These are phyloP conservation scores for Drosophila mimica DNA, from an alignment of 2,888 invertebrate genomes.

Conservation along the genomic window DNA sequence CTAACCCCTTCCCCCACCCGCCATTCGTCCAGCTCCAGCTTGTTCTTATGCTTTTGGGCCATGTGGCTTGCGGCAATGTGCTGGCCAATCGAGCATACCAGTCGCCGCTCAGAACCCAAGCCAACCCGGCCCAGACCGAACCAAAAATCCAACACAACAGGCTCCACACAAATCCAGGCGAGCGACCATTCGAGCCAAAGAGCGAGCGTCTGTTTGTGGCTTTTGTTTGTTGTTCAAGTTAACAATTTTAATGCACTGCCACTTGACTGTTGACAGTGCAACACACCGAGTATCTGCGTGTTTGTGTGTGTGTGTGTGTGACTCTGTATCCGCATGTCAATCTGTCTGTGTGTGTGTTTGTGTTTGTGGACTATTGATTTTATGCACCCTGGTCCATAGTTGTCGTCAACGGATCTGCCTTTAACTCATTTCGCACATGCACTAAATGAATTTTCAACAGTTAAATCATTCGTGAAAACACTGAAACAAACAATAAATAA, in stretches of 20 bases:
- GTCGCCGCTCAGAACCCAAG: slow-evolving; percentile 10
- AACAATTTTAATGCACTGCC: slow-evolving; percentile 82
- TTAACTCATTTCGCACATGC: slow-evolving; percentile 56
- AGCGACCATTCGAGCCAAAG: slow-evolving; percentile 14
- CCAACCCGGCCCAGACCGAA: slow-evolving; percentile 5
- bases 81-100: slow-evolving; percentile 48
- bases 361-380: slow-evolving; percentile 67
- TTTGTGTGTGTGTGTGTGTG: slow-evolving; percentile 10
- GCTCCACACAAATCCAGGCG: slow-evolving; percentile 9
- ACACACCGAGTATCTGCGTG: slow-evolving; percentile 37
- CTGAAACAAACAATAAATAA: slow-evolving; percentile 2
- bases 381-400: slow-evolving; percentile 51
- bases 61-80: slow-evolving; percentile 46
- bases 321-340: slow-evolving; percentile 15
- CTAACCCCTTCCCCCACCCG: not conserved
- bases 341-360: slow-evolving; percentile 13
- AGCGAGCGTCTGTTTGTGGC: slow-evolving; percentile 72
- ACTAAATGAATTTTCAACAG: slow-evolving; percentile 55
- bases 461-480: slow-evolving; percentile 48
- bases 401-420: slow-evolving; percentile 36
- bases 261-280: slow-evolving; percentile 82
- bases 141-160: not conserved
- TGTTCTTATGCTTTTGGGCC: slow-evolving; percentile 26
- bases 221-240: slow-evolving; percentile 80
- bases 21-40: not conserved